These are phyloP conservation scores for Sebastes schlegelii DNA, from an alignment of 2,113 vertebrate species.

Conservation along the genomic window DNA sequence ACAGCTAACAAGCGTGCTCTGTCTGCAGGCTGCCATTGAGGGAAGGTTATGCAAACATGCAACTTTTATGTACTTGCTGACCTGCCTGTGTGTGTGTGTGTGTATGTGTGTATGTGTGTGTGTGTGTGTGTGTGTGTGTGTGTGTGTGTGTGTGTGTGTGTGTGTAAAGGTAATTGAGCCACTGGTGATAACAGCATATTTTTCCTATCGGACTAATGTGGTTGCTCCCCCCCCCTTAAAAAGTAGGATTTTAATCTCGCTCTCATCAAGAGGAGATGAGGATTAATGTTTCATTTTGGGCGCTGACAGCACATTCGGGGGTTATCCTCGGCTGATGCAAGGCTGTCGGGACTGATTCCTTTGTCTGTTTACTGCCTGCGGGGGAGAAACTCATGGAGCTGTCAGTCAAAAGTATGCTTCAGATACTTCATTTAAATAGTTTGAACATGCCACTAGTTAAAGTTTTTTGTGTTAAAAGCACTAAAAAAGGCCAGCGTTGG, in stretches of 20 bases:
- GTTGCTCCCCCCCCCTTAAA: background rate
- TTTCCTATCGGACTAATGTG: background rate
- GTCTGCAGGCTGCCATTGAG: slow-evolving; percentile 57
- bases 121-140: slow-evolving; percentile 5
- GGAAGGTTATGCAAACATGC: slow-evolving; percentile 72
- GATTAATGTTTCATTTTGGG: slow-evolving; percentile 25
- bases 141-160: background rate
- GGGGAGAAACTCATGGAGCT: slow-evolving; percentile 26
- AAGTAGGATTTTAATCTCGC: background rate
- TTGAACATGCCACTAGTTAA: background rate
- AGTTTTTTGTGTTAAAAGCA: background rate
- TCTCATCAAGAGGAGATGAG: background rate
- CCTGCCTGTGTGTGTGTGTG: slow-evolving; percentile 44
- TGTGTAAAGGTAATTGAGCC: slow-evolving; percentile 34
- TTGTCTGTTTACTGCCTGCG: slow-evolving; percentile 49
- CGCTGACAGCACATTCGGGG: slow-evolving; percentile 40
- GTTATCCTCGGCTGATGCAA: slow-evolving; percentile 3
- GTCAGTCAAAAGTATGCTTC: slow-evolving; percentile 41
- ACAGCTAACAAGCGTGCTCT: slow-evolving; percentile 70
- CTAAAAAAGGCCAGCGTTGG: slow-evolving; percentile 1
- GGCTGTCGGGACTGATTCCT: slow-evolving; percentile 21
- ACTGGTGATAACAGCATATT: slow-evolving; percentile 29
- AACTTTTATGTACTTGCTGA: slow-evolving; percentile 66
- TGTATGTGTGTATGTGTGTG: slow-evolving; percentile 2
- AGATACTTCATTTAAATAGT: slow-evolving; percentile 33